These are phyloP conservation scores for Chaetura pelagica DNA, from an alignment of 2,113 vertebrate species.

Conservation along the genomic window DNA sequence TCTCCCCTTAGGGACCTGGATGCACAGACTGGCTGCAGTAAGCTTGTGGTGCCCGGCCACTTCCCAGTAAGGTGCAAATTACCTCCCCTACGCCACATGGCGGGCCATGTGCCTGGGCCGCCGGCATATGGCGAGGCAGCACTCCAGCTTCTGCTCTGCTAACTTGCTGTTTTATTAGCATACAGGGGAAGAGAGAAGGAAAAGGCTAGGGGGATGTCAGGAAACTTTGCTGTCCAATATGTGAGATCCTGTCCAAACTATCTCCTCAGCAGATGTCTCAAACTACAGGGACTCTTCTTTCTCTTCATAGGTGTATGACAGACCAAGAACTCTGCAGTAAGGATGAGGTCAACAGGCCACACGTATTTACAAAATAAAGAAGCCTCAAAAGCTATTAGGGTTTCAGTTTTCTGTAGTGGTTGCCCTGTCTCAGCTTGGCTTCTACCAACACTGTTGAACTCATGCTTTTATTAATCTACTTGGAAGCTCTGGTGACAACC, in stretches of 20 bases:
- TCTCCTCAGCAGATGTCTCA: conserved; percentile 6
- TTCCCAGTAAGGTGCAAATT: neutral
- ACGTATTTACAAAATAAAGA: neutral
- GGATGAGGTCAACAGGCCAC: neutral
- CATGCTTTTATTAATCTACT: neutral
- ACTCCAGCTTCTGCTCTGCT: conserved; percentile 1
- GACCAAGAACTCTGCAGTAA: neutral
- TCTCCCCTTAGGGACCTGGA: neutral
- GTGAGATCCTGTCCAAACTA: neutral
- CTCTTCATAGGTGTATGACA: neutral
- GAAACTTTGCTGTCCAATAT: neutral
- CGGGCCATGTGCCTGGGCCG: neutral
- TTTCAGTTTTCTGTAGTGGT: neutral
- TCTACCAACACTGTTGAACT: neutral
- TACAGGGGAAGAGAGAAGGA: neutral
- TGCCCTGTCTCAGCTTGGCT: neutral
- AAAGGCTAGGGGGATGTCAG: neutral
- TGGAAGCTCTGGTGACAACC: neutral
- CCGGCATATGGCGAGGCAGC: conserved; percentile 10
- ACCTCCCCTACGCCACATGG: neutral
- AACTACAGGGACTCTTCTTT: conserved; percentile 26
- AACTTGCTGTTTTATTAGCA: neutral
- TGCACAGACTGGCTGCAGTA: neutral
- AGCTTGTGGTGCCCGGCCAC: fast-evolving
- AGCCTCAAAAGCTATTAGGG: neutral